Evolutionary conservation across 2,888 invertebrate species (phyloP).

Genomic region (Oxycera nigricornis): DNA sequence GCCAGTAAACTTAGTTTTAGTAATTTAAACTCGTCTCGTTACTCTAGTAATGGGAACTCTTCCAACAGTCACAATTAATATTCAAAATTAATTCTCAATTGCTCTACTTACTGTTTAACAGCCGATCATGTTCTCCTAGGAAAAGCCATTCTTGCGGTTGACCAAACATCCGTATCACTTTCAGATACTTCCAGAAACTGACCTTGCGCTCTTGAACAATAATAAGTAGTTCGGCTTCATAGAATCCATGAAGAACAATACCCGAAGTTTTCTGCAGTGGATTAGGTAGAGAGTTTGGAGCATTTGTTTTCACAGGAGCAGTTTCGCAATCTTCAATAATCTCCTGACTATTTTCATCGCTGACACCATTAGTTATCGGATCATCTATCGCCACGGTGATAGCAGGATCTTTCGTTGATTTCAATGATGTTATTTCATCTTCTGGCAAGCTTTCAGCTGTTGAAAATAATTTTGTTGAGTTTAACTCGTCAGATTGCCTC

Average conservation of each 20-base stretch:
- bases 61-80: too few species aligned
- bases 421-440: neutral
- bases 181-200: conserved; percentile 59
- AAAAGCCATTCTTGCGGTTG: conserved; percentile 53
- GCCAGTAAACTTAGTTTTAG: too few species aligned
- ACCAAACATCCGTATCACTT: conserved; percentile 54
- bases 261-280: conserved; percentile 56
- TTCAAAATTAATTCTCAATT: too few species aligned
- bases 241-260: conserved; percentile 55
- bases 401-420: neutral
- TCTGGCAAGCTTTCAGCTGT: neutral
- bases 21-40: too few species aligned
- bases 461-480: neutral
- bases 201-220: conserved; percentile 56
- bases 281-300: conserved; percentile 51
- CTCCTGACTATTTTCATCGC: neutral
- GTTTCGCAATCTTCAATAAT: neutral
- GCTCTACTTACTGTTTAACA: conserved; percentile 52
- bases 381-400: neutral
- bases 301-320: neutral
- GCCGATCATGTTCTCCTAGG: conserved; percentile 55
- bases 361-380: neutral
- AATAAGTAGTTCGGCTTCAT: conserved; percentile 57
- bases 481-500: neutral
- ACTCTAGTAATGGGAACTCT: too few species aligned